These are phyloP conservation scores for Anguilla megastoma DNA, from an alignment of 2,797 vertebrate species.

Conservation along the genomic window DNA sequence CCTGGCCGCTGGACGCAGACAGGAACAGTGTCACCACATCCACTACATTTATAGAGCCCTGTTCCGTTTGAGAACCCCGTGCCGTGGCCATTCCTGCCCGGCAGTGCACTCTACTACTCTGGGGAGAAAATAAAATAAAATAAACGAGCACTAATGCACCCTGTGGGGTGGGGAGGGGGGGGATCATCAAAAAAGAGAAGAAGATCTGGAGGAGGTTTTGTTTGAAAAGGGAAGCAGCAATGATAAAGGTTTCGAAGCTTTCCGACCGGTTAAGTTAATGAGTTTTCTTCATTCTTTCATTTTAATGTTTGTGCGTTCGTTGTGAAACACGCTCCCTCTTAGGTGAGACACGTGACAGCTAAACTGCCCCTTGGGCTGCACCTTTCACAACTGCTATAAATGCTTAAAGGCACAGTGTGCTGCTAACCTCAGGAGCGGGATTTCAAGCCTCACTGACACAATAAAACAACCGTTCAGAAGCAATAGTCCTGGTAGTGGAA, in stretches of 20 bases:
- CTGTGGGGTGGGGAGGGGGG: background rate
- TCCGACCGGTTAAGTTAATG: background rate
- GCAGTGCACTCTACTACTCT: background rate
- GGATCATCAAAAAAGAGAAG: background rate
- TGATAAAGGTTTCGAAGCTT: background rate
- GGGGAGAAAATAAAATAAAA: background rate
- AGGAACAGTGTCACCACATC: slow-evolving; percentile 73
- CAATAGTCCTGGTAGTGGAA: background rate
- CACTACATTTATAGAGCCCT: slow-evolving; percentile 49
- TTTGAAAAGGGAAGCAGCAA: background rate
- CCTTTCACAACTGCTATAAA: background rate
- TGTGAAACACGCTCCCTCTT: background rate
- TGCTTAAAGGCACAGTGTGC: background rate
- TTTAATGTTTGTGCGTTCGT: background rate
- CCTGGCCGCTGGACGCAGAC: slow-evolving; percentile 62
- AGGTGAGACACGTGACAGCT: background rate
- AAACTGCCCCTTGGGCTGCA: background rate
- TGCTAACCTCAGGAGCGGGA: background rate
- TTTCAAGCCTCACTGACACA: background rate
- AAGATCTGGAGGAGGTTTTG: background rate
- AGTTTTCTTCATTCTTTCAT: background rate
- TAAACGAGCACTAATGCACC: background rate
- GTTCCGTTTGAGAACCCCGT: background rate
- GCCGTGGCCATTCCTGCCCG: background rate
- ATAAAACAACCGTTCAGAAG: background rate